These are phyloP conservation scores for Rhagophthalmus giganteus DNA, from an alignment of 2,888 invertebrate genomes.

Conservation along the genomic window DNA sequence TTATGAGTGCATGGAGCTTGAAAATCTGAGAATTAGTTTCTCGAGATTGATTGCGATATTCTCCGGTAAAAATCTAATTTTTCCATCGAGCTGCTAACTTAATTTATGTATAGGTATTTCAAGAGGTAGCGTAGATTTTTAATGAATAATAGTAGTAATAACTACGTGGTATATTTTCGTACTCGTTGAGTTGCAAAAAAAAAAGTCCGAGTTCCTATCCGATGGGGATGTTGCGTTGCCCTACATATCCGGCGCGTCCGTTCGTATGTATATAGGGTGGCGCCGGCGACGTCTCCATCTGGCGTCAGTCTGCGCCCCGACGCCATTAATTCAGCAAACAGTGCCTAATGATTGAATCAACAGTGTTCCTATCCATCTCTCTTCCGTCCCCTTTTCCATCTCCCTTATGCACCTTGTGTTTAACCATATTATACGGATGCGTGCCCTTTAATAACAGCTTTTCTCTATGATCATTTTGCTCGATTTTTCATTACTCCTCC, in stretches of 20 bases:
- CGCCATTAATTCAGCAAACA: slow-evolving; percentile 57
- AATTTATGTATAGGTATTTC: too few relatives aligned
- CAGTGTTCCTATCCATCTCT: slow-evolving; percentile 47
- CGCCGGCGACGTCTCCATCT: slow-evolving; percentile 42
- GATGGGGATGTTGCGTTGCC: slow-evolving; percentile 23
- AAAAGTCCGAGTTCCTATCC: slow-evolving; percentile 5
- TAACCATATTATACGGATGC: slow-evolving; percentile 16
- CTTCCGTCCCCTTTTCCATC: slow-evolving; percentile 18
- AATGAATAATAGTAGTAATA: too few relatives aligned
- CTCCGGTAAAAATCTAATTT: too few relatives aligned
- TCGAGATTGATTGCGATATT: too few relatives aligned
- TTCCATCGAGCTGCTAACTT: too few relatives aligned
- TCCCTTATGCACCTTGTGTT: slow-evolving; percentile 20
- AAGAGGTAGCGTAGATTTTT: too few relatives aligned
- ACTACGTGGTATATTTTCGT: not conserved
- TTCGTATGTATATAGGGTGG: slow-evolving; percentile 37
- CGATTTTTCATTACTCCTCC: slow-evolving; percentile 2
- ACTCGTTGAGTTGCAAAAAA: slow-evolving; percentile 2
- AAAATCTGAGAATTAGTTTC: too few relatives aligned
- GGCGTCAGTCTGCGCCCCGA: slow-evolving; percentile 53
- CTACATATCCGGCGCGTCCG: slow-evolving; percentile 30
- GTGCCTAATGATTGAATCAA: slow-evolving; percentile 57
- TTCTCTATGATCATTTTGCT: slow-evolving; percentile 17
- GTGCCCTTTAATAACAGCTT: slow-evolving; percentile 23
- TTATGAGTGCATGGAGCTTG: too few relatives aligned